Evolutionary conservation across 2,113 vertebrate species (phyloP).

Genomic region (Spermophilus dauricus): DNA sequence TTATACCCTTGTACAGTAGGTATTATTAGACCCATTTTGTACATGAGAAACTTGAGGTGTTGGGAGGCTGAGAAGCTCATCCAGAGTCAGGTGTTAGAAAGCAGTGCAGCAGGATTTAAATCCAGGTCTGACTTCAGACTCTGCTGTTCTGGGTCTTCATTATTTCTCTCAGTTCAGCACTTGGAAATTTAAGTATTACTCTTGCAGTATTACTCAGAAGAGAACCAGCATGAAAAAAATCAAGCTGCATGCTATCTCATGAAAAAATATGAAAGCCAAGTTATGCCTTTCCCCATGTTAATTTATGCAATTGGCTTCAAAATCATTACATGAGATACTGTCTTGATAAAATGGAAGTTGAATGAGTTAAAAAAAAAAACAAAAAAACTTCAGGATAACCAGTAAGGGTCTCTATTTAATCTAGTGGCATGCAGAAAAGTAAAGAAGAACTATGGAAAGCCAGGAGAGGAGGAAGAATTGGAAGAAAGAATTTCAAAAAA

Average conservation of each 20-base stretch:
- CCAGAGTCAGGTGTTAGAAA: not conserved
- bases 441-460: not conserved
- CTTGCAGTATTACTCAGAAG: not conserved
- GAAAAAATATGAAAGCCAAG: not conserved
- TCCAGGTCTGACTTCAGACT: not conserved
- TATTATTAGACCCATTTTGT: not conserved
- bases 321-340: not conserved
- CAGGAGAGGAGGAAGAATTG: not conserved
- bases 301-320: not conserved
- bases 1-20: not conserved
- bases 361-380: not conserved
- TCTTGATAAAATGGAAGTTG: conserved; percentile 18
- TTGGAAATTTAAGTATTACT: not conserved
- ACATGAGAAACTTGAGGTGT: not conserved
- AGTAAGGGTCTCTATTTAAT: not conserved
- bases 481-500: not conserved
- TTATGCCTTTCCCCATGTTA: not conserved
- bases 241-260: not conserved
- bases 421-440: not conserved
- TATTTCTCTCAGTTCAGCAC: not conserved
- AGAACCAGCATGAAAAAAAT: not conserved
- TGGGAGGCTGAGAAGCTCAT: not conserved
- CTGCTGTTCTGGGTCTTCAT: not conserved
- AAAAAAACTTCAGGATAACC: not conserved
- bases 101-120: not conserved